Evolutionary conservation across 2,888 invertebrate species (phyloP).

Genomic region (Drosophila eohydei): DNA sequence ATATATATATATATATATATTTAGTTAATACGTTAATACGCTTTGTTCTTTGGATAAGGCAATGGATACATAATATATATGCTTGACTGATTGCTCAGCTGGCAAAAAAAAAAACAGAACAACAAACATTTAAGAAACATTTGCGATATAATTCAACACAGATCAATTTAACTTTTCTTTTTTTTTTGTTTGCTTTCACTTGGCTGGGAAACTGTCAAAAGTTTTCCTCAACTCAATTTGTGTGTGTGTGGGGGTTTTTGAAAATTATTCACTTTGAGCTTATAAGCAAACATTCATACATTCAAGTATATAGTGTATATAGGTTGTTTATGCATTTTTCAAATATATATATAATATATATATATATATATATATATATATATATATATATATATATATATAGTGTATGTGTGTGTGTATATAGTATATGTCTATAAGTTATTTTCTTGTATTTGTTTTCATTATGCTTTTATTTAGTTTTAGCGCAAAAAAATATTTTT

Average conservation of each 20-base stretch:
- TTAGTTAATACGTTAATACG: conserved; percentile 34
- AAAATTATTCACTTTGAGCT: conserved; percentile 43
- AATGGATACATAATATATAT: conserved; percentile 58
- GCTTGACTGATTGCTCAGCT: conserved; percentile 27
- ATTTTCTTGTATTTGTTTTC: conserved; percentile 27
- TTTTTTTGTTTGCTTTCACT: conserved; percentile 6
- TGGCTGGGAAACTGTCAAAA: conserved; percentile 3
- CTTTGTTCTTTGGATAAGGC: conserved; percentile 65
- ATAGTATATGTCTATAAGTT: conserved; percentile 37
- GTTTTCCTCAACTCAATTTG: conserved; percentile 14
- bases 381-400: conserved; percentile 29
- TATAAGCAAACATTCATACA: conserved; percentile 69
- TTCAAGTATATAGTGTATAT: conserved; percentile 66
- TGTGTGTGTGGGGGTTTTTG: background rate
- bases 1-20: conserved; percentile 27
- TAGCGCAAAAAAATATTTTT: conserved; percentile 34
- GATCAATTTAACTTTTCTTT: conserved; percentile 17
- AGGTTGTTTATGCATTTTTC: conserved; percentile 51
- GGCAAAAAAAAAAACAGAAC: conserved; percentile 40
- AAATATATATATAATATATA: conserved; percentile 26
- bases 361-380: conserved; percentile 29
- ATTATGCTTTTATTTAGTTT: conserved; percentile 19
- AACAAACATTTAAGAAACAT: conserved; percentile 31
- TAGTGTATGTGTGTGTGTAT: conserved; percentile 29
- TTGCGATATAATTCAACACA: conserved; percentile 39